phyloP scores from a whole-genome alignment of 2,888 invertebrate species.

The Criorhina ranunculi region DNA sequence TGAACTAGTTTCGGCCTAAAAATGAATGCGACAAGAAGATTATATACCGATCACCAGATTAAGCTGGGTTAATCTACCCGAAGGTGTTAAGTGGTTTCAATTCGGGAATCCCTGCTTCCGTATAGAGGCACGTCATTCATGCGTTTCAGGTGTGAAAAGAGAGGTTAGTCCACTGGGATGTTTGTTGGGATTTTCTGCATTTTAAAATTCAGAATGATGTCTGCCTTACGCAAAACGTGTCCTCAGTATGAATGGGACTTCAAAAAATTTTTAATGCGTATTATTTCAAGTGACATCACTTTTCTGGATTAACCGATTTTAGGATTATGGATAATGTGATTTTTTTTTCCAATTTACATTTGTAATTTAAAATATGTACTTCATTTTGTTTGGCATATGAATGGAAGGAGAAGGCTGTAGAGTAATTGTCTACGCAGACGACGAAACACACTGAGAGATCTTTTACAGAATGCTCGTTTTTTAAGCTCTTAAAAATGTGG shows the following conservation, averaged over 20 bases:
- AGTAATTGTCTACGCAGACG: no score
- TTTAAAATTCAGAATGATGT: conserved; percentile 31
- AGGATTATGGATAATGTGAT: conserved; percentile 56
- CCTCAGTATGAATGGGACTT: conserved; percentile 57
- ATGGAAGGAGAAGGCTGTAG: no score
- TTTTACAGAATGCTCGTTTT: no score
- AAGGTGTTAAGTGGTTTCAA: conserved; percentile 75
- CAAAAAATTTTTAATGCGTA: conserved; percentile 43
- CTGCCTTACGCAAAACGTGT: conserved; percentile 69
- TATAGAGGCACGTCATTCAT: conserved; percentile 63
- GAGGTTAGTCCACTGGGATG: conserved; percentile 39
- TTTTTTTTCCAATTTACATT: conserved; percentile 40
- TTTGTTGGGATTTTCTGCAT: conserved; percentile 68
- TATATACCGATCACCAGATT: conserved; percentile 68
- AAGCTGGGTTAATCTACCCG: conserved; percentile 68
- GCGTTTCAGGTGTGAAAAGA: conserved; percentile 66
- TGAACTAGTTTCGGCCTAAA: conserved; percentile 68
- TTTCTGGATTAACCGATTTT: conserved; percentile 65
- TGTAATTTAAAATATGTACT: conserved; percentile 50
- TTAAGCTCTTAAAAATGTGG: no score
- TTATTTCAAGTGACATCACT: conserved; percentile 74
- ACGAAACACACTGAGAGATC: no score
- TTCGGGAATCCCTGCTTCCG: conserved; percentile 75
- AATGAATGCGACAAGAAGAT: conserved; percentile 57
- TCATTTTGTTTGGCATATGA: conserved; percentile 19